Base-by-base conservation (phyloP, 2,888 invertebrate species). In the Leucozona laternaria region DNA sequence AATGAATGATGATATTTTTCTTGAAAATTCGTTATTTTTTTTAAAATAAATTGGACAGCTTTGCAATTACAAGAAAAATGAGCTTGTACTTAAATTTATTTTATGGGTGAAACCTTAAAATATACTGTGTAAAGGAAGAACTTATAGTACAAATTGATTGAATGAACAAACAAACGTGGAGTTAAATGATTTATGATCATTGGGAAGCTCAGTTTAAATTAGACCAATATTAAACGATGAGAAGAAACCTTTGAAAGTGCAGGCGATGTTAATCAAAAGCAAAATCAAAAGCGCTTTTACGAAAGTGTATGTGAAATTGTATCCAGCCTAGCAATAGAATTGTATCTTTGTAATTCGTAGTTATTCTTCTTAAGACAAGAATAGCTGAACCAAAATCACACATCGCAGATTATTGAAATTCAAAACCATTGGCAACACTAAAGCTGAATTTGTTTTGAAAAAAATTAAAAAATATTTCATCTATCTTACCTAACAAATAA, bases 1-100 rank as follows among this genome's bases (percentile, higher is more conserved):
- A 82, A 82, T 86, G 86, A 86, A 86, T 86, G 79, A 86, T 82
- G 82, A 64, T 48, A 71, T 17, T 79, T 81, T 78, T 86, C 86
- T 79, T 64, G 70, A 17, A 64, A 82, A 82, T 79, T 86, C 70
- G 81, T 81, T 81, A 78, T 20, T 75, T 45, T 82, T 79, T 45
- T 82, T 79, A 82, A 62, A 73, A 82, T 79, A 86, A 86, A 86
- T 82, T 82, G 86, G 86, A 82, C 86, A 86, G 82, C 64, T 58
- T 82, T 79, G 75, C 78, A 86, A 86, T 86, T 86, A 82, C 79
- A 62, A 64, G 82, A 78, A 82, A 86, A 86, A 86, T 82, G 78
- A 86, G 25, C 31, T 22, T 8, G 7, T 28, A 31, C 57, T 71
- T 43, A 28, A 55, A 64, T 57, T n/a, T 40, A 53, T 50, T 53